Evolutionary conservation across 2,888 invertebrate genomes (phyloP).

Genomic region (Chrysolina americana): DNA sequence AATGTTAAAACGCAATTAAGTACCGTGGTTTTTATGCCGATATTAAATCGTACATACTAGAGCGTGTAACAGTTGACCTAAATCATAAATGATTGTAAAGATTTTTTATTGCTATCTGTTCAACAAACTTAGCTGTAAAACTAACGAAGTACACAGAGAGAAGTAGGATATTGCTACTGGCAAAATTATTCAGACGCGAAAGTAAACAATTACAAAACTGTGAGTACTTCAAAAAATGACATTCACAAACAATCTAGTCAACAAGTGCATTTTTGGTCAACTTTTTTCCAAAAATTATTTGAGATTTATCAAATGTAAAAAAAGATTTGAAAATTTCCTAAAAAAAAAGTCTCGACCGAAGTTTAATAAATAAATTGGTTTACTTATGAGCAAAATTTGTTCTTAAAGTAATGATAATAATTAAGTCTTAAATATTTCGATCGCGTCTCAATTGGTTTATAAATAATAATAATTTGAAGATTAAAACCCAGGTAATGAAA

Average conservation of each 20-base stretch:
- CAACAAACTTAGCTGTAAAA: conserved; percentile 36
- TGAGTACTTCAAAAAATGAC: neutral
- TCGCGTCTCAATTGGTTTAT: too few species aligned
- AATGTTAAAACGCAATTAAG: conserved; percentile 35
- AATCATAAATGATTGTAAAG: conserved; percentile 42
- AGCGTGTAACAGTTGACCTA: conserved; percentile 43
- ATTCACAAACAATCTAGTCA: neutral
- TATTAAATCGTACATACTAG: conserved; percentile 33
- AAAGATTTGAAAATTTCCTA: too few species aligned
- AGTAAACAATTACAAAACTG: neutral
- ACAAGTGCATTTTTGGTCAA: too few species aligned
- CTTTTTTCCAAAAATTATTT: too few species aligned
- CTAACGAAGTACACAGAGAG: conserved; percentile 26
- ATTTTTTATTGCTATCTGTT: conserved; percentile 32
- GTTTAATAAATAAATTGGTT: too few species aligned
- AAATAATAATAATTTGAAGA: too few species aligned
- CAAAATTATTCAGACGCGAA: neutral
- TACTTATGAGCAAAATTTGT: too few species aligned
- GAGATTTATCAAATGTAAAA: too few species aligned
- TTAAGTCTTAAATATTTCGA: too few species aligned
- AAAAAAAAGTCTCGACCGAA: too few species aligned
- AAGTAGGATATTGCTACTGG: conserved; percentile 28
- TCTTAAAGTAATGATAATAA: too few species aligned
- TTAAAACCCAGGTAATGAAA: too few species aligned
- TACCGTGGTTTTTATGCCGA: conserved; percentile 13